phyloP scores from a whole-genome alignment of 2,113 vertebrate species.

The Parus major region DNA sequence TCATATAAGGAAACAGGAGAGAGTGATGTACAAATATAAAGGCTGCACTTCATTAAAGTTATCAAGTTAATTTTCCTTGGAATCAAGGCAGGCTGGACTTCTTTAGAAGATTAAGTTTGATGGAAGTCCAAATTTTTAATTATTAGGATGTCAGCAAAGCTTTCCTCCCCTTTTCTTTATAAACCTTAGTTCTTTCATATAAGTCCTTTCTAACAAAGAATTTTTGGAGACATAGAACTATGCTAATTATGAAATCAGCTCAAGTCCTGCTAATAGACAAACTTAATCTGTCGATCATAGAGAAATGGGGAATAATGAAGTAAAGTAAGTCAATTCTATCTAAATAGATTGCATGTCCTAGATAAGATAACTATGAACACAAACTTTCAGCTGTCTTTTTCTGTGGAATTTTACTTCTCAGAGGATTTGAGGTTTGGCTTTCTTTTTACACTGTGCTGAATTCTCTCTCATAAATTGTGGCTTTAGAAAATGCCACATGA shows the following conservation, averaged over 20 bases:
- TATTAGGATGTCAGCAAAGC: background rate
- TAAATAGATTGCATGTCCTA: background rate
- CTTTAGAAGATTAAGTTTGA: background rate
- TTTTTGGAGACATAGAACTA: background rate
- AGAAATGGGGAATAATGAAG: background rate
- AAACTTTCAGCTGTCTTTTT: background rate
- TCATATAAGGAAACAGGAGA: background rate
- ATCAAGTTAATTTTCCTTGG: background rate
- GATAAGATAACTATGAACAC: background rate
- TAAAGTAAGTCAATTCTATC: background rate
- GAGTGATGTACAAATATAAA: background rate
- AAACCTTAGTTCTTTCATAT: background rate
- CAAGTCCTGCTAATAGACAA: background rate
- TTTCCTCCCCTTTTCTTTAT: background rate
- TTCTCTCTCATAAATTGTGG: background rate
- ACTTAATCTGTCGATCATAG: background rate
- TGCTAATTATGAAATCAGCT: background rate
- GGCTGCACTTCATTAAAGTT: background rate
- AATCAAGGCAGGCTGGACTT: background rate
- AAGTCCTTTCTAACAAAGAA: background rate
- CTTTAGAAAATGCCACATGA: background rate
- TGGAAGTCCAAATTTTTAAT: background rate
- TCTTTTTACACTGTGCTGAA: background rate
- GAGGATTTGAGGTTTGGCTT: background rate
- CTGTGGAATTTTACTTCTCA: background rate